These are phyloP conservation scores for Entosphenus tridentatus DNA, from an alignment of 2,113 vertebrate species.

Conservation along the genomic window DNA sequence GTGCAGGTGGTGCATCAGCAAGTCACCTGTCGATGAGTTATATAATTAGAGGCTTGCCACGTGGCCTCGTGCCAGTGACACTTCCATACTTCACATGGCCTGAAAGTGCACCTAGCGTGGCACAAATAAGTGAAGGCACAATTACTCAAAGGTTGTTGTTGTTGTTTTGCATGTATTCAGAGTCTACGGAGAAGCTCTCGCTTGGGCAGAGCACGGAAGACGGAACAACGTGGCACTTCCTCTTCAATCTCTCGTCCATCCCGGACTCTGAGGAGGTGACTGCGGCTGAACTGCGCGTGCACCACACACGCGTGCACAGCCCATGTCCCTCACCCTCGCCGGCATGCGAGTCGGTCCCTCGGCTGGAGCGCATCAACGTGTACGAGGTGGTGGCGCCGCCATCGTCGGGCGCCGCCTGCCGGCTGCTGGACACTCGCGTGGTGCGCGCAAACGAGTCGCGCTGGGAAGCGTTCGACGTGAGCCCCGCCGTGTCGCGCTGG, in stretches of 20 bases:
- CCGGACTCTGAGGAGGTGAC: constrained; percentile 65
- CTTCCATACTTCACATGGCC: no score
- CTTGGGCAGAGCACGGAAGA: no score
- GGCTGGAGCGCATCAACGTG: constrained; percentile 85
- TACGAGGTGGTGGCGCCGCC: constrained; percentile 71
- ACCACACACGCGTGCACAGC: constrained; percentile 56
- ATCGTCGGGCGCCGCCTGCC: constrained; percentile 30
- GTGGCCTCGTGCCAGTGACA: no score
- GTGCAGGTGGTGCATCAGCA: no score
- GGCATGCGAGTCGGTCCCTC: constrained; percentile 24
- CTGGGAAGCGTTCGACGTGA: constrained; percentile 96
- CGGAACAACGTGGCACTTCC: constrained; percentile 55
- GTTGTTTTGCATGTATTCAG: no score
- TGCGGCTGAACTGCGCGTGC: constrained; percentile 79
- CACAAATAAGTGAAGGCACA: no score
- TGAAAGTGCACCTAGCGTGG: no score
- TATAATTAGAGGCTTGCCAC: no score
- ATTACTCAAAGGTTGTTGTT: no score
- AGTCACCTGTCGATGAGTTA: no score
- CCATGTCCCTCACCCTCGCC: no score
- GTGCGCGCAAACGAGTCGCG: constrained; percentile 64
- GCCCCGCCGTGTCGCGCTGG: constrained; percentile 65
- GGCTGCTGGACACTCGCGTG: constrained; percentile 82
- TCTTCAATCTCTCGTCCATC: constrained; percentile 83
- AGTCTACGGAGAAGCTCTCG: no score